These are phyloP conservation scores for Gryllus bimaculatus DNA, from an alignment of 1,140 invertebrate species.

Conservation along the genomic window DNA sequence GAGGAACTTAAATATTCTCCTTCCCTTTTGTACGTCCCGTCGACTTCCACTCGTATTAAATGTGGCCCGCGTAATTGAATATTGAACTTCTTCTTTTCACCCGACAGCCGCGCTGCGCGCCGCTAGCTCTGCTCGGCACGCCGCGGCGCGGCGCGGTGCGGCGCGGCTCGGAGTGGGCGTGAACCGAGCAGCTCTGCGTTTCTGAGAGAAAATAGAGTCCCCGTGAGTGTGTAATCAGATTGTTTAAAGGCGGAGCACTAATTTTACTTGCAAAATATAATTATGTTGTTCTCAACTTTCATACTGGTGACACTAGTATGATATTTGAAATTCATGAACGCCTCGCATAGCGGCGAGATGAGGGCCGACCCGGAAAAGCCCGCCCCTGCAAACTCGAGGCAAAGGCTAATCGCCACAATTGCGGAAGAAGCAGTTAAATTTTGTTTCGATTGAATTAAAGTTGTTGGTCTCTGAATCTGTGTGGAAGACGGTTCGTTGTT, in stretches of 20 bases:
- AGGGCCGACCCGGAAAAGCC: too few relatives aligned
- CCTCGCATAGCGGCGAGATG: too few relatives aligned
- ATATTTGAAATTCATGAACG: too few relatives aligned
- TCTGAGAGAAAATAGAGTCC: not conserved
- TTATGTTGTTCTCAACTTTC: not conserved
- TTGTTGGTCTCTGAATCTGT: too few relatives aligned
- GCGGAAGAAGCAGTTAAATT: too few relatives aligned
- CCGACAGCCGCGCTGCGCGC: not conserved
- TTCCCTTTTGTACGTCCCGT: not conserved
- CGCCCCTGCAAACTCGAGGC: too few relatives aligned
- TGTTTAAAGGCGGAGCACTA: not conserved
- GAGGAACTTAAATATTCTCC: not conserved
- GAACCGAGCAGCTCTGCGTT: not conserved
- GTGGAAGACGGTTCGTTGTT: too few relatives aligned
- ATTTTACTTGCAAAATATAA: not conserved
- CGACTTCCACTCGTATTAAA: not conserved
- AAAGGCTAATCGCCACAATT: too few relatives aligned
- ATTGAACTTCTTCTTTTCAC: not conserved
- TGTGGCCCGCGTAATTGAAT: not conserved
- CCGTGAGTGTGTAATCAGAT: not conserved
- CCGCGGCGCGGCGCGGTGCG: too few relatives aligned
- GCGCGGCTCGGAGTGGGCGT: too few relatives aligned
- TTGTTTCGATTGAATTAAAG: too few relatives aligned
- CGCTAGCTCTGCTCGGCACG: too few relatives aligned
- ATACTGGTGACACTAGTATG: not conserved